These are phyloP conservation scores for Tinamus guttatus DNA, from an alignment of 2,113 vertebrate genomes.

Conservation along the genomic window DNA sequence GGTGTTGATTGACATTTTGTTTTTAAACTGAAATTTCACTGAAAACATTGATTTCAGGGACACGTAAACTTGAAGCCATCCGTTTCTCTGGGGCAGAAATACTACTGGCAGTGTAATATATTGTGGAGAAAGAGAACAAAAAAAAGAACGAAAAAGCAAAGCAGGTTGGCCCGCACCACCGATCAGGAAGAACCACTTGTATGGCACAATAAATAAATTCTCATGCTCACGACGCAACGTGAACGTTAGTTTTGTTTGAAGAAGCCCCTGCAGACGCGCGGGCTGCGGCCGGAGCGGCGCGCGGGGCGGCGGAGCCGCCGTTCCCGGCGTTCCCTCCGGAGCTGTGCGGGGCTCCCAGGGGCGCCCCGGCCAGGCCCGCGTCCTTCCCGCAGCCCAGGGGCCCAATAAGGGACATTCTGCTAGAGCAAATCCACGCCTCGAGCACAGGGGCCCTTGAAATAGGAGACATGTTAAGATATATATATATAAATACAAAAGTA, in stretches of 20 bases:
- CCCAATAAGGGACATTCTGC: neutral
- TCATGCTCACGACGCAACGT: neutral
- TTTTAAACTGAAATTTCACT: neutral
- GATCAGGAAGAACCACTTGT: neutral
- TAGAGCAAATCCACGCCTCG: neutral
- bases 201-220: neutral
- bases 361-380: too few species aligned
- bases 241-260: neutral
- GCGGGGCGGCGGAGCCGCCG: too few species aligned
- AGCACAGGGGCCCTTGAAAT: neutral
- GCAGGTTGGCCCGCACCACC: too few species aligned
- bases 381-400: neutral
- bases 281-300: too few species aligned
- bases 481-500: neutral
- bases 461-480: slow-evolving; percentile 7
- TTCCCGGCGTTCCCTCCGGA: too few species aligned
- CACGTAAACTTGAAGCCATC: neutral
- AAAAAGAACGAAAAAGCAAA: neutral
- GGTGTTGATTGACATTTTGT: neutral
- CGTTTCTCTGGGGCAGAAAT: neutral
- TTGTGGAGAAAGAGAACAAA: neutral
- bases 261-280: too few species aligned
- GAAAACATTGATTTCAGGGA: neutral
- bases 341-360: too few species aligned
- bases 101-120: neutral